Evolutionary conservation across 2,888 invertebrate genomes (phyloP).

Genomic region (Anthrax anthrax): DNA sequence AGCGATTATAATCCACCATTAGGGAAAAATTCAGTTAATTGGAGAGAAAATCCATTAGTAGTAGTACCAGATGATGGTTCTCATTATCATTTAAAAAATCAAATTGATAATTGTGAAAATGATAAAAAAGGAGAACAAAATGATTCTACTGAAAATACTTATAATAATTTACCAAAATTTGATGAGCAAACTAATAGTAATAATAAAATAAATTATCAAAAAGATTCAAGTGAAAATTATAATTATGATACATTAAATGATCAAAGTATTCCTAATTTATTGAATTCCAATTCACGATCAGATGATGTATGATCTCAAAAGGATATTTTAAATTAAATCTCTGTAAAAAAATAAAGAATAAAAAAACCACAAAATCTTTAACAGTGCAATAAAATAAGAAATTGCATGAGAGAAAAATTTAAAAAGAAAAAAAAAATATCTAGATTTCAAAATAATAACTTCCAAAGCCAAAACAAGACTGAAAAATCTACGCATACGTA

Average conservation of each 20-base stretch:
- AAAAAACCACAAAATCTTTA: too few relatives aligned
- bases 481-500: too few relatives aligned
- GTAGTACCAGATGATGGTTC: background rate
- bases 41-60: constrained; percentile 21
- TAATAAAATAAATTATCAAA: background rate
- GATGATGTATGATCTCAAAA: constrained; percentile 4
- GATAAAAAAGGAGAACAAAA: background rate
- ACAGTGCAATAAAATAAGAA: too few relatives aligned
- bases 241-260: constrained; percentile 33
- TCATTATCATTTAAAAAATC: background rate
- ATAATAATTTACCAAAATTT: background rate
- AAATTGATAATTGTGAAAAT: background rate
- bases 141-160: background rate
- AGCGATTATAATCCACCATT: constrained; percentile 20
- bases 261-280: constrained; percentile 31
- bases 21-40: constrained; percentile 17
- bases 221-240: constrained; percentile 21
- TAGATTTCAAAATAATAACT: too few relatives aligned
- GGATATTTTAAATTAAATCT: too few relatives aligned
- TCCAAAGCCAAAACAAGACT: too few relatives aligned
- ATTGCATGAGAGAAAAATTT: too few relatives aligned
- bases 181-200: background rate
- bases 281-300: constrained; percentile 15
- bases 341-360: too few relatives aligned
- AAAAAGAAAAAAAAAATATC: too few relatives aligned